Conservation (phyloP, 1,140 invertebrate species). For the Armadillidium nasatum region DNA sequence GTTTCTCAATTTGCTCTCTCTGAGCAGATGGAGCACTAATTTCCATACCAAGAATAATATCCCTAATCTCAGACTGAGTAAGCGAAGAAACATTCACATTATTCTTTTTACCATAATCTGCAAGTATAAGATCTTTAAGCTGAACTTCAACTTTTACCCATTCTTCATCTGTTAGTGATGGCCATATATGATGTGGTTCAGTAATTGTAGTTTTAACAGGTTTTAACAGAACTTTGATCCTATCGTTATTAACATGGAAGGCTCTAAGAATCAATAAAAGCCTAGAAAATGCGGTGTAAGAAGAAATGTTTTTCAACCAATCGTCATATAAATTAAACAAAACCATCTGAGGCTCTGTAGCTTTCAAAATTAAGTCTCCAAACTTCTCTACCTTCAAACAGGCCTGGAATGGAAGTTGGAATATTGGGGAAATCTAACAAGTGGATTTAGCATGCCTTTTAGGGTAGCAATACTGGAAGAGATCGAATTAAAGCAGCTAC, state of each 20-base stretch:
- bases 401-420: constrained; percentile 98
- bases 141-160: constrained; percentile 99
- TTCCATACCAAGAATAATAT: constrained; percentile 99
- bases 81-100: constrained; percentile 98
- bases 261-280: constrained; percentile 94
- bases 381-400: constrained; percentile 99
- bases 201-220: constrained; percentile 98
- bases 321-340: constrained; percentile 99
- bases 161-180: constrained; percentile 92
- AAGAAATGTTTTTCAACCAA: constrained; percentile 96
- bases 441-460: constrained; percentile 98
- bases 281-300: constrained; percentile 94
- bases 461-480: constrained; percentile 97
- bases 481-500: constrained; percentile 98
- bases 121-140: constrained; percentile 95
- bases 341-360: constrained; percentile 99
- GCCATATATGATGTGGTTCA: constrained; percentile 99
- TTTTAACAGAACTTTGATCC: constrained; percentile 96
- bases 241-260: constrained; percentile 96
- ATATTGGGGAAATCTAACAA: constrained; percentile 99
- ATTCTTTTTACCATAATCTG: constrained; percentile 99
- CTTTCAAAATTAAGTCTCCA: constrained; percentile 97
- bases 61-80: constrained; percentile 97
- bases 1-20: constrained; percentile 98
- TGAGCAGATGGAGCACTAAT: constrained; percentile 98